Base-by-base conservation (phyloP, 2,797 vertebrate genomes). In the Phaenicophaeus curvirostris region DNA sequence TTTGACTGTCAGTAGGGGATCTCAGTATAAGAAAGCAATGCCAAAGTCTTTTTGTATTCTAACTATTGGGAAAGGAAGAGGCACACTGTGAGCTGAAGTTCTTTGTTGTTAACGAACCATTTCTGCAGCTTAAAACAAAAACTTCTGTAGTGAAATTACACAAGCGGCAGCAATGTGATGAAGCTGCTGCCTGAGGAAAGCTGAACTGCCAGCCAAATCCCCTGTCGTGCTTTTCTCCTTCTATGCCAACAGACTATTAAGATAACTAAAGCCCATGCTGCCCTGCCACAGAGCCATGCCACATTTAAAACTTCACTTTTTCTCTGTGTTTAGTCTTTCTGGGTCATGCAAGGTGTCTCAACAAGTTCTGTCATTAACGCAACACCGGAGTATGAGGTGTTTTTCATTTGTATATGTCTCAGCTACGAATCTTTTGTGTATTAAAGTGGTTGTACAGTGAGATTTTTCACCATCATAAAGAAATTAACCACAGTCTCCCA, bases 51-150 rank as follows among this genome's bases (percentile, higher is more conserved):
- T 57, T 72, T 61, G 21, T 15, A 53, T 37, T 55, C 69, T n/a
- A 33, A 25, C 48, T 61, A 28, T 23, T 41, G 37, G 69, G 51
- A 75, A 81, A 73, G 55, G 15, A 46, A 76, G 63, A 68, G 53
- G n/a, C 83, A 13, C 24, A 58, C 79, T 75, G 75, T 87, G 82
- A 95, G 50, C 44, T 78, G 39, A 39, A 75, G 57, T 68, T 87
- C n/a, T 46, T 75, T 48, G 44, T 51, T 92, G 72, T n/a, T 94
- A 96, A 96, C 0, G 23, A 96, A 48, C 82, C 76, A 51, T 41
- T 83, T 24, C 75, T 61, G 9, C 13, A 39, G 48, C 48, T 86
- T 71, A 90, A 93, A 91, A 35, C 66, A 86, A 73, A 82, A 92
- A 93, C 28, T 53, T 86, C 53, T 24, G 63, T 2, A 39, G 19